phyloP scores from a whole-genome alignment of 2,797 vertebrate genomes.

The Anniella stebbinsi region DNA sequence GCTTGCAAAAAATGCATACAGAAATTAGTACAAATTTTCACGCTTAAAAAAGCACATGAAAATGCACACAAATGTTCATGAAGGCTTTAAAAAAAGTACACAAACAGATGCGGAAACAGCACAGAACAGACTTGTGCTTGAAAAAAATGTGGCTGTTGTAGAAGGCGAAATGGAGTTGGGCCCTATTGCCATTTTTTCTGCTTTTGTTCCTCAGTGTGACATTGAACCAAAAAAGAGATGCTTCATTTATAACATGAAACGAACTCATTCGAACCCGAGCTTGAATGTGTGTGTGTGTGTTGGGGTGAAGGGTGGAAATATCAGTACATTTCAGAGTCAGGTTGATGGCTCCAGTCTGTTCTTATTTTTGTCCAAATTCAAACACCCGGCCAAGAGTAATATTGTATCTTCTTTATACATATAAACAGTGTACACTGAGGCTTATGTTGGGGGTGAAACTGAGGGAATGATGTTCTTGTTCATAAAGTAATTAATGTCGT shows the following conservation, averaged over 20 bases:
- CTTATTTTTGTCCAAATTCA: slow-evolving; percentile 42
- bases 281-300: not conserved
- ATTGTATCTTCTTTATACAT: slow-evolving; percentile 52
- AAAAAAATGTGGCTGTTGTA: not conserved
- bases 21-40: no score
- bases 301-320: slow-evolving; percentile 19
- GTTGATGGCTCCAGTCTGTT: slow-evolving; percentile 56
- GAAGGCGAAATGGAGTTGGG: no score
- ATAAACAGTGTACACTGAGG: slow-evolving; percentile 66
- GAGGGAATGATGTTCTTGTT: slow-evolving; percentile 50
- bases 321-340: slow-evolving; percentile 52
- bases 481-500: slow-evolving; percentile 64
- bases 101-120: no score
- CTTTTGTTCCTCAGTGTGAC: slow-evolving; percentile 49
- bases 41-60: no score
- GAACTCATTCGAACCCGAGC: slow-evolving; percentile 67
- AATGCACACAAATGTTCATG: no score
- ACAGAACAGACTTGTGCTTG: not conserved
- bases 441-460: slow-evolving; percentile 48
- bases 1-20: no score
- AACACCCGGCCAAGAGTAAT: slow-evolving; percentile 63
- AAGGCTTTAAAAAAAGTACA: no score
- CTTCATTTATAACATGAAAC: slow-evolving; percentile 45
- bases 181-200: slow-evolving; percentile 10
- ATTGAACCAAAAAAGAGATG: slow-evolving; percentile 26